phyloP scores from a whole-genome alignment of 2,888 invertebrate species.

The Copidosoma aretas region DNA sequence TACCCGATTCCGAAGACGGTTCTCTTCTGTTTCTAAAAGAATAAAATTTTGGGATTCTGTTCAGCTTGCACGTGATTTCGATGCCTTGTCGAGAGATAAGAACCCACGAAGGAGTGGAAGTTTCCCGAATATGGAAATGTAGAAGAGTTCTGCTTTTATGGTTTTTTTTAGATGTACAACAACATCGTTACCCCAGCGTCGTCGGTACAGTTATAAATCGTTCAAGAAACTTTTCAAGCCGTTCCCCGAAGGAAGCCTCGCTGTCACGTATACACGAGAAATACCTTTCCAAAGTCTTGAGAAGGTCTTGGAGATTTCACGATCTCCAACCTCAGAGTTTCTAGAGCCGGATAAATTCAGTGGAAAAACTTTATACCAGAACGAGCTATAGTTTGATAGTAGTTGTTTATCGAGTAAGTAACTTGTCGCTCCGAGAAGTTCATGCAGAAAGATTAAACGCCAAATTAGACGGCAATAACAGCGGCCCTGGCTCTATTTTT shows the following conservation, averaged over 20 bases:
- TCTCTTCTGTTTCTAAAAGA: neutral
- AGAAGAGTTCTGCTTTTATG: neutral
- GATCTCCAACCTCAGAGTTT: neutral
- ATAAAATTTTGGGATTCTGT: neutral
- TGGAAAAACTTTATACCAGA: too few species aligned
- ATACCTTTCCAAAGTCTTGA: neutral
- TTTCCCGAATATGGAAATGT: neutral
- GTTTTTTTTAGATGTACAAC: neutral
- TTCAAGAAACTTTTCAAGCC: constrained; percentile 10
- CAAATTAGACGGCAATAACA: too few species aligned
- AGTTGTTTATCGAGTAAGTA: too few species aligned
- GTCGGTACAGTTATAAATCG: constrained; percentile 7
- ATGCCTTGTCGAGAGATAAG: neutral
- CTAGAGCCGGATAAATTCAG: too few species aligned
- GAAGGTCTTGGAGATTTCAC: neutral
- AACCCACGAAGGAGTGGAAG: neutral
- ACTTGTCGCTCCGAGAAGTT: too few species aligned
- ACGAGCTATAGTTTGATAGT: too few species aligned
- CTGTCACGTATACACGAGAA: constrained; percentile 6
- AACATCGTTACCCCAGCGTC: constrained; percentile 3
- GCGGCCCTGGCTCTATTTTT: too few species aligned
- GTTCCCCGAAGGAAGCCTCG: constrained; percentile 1
- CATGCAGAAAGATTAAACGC: too few species aligned
- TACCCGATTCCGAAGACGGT: neutral
- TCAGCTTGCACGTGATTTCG: neutral